Conservation (phyloP, 2,888 invertebrate species). For the Acronicta aceris region DNA sequence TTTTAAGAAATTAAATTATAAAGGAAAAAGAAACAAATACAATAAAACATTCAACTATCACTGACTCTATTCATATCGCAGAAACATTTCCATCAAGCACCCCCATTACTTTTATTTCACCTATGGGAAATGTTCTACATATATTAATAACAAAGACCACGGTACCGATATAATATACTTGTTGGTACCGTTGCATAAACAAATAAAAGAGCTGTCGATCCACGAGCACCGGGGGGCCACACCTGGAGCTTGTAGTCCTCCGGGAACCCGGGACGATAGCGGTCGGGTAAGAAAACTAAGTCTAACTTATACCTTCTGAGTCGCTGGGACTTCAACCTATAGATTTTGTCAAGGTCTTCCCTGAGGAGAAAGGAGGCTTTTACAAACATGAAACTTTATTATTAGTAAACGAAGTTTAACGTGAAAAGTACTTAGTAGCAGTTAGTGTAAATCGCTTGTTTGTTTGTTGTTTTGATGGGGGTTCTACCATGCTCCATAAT, state of each 20-base stretch:
- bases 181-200: no score
- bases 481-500: no score
- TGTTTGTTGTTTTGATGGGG: no score
- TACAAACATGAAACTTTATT: not conserved
- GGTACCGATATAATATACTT: no score
- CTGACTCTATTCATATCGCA: not conserved
- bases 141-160: not conserved
- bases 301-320: slow-evolving; percentile 1
- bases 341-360: not conserved
- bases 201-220: not conserved
- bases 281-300: not conserved
- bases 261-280: not conserved
- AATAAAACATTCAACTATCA: no score
- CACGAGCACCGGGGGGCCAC: not conserved
- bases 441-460: no score
- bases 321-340: slow-evolving; percentile 1
- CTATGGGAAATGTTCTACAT: not conserved
- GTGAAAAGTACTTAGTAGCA: no score
- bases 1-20: no score
- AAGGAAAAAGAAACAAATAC: no score
- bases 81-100: not conserved
- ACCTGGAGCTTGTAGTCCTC: not conserved
- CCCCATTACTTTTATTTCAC: slow-evolving; percentile 1
- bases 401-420: no score
- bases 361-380: not conserved